These are phyloP conservation scores for Scaptomyza flava DNA, from an alignment of 2,888 invertebrate genomes.

Conservation along the genomic window DNA sequence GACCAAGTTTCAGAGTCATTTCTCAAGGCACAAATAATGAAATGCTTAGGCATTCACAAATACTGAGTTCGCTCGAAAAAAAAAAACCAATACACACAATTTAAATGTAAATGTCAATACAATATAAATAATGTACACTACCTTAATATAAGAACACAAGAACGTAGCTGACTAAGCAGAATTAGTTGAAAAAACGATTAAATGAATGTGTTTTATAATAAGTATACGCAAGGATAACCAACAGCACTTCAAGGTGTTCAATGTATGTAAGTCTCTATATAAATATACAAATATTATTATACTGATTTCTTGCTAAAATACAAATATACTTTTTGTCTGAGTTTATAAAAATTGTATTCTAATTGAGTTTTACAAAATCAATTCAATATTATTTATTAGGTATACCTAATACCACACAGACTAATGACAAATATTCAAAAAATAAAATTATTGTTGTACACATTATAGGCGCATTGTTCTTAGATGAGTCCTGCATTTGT, in stretches of 20 bases:
- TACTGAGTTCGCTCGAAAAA: slow-evolving; percentile 7
- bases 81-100: slow-evolving; percentile 7
- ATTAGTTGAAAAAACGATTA: slow-evolving; percentile 16
- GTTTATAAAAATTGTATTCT: slow-evolving; percentile 27
- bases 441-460: slow-evolving; percentile 36
- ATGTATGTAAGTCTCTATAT: slow-evolving; percentile 11
- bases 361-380: slow-evolving; percentile 34
- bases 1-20: slow-evolving; percentile 30
- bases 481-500: slow-evolving; percentile 39
- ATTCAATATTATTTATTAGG: slow-evolving; percentile 37
- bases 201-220: slow-evolving; percentile 36
- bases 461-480: slow-evolving; percentile 26
- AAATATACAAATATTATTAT: slow-evolving; percentile 31
- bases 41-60: slow-evolving; percentile 12
- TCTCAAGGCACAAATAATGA: slow-evolving; percentile 15
- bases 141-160: slow-evolving; percentile 5
- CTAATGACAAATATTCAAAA: slow-evolving; percentile 45
- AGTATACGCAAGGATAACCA: slow-evolving; percentile 47
- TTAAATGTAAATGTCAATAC: slow-evolving; percentile 44
- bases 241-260: slow-evolving; percentile 52
- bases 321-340: slow-evolving; percentile 33
- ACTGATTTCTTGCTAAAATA: slow-evolving; percentile 31
- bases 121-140: slow-evolving; percentile 10
- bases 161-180: background rate
- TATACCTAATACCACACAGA: slow-evolving; percentile 38